Evolutionary conservation across 2,888 invertebrate species (phyloP).

Genomic region (Acanthosepion pharaonis): DNA sequence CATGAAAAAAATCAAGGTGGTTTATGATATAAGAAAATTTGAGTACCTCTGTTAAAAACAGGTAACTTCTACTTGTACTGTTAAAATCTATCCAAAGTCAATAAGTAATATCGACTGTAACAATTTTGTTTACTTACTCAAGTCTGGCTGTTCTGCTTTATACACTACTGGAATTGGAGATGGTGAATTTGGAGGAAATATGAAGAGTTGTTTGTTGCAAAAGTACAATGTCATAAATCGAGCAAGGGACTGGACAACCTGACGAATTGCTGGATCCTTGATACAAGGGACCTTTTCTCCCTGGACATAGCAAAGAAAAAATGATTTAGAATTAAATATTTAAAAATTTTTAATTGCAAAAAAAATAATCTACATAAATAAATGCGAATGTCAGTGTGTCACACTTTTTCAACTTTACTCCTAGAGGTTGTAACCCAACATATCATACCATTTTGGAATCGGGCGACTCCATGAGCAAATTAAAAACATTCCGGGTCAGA

Average conservation of each 20-base stretch:
- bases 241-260: constrained; percentile 70
- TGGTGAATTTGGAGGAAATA: constrained; percentile 72
- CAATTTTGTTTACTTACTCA: not conserved
- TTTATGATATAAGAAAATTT: no score
- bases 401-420: no score
- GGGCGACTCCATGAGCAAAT: no score
- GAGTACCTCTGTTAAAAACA: no score
- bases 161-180: constrained; percentile 66
- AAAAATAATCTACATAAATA: not conserved
- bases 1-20: no score
- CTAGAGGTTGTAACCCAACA: no score
- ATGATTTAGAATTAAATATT: not conserved
- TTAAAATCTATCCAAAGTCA: no score
- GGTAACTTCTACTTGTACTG: no score
- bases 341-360: not conserved
- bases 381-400: no score
- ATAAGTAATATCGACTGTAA: not conserved
- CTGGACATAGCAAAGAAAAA: constrained; percentile 51
- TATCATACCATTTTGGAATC: no score
- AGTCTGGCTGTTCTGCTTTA: not conserved
- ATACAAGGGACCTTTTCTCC: constrained; percentile 68
- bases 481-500: no score
- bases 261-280: constrained; percentile 63
- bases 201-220: constrained; percentile 69
- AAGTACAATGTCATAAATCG: constrained; percentile 74